Base-by-base conservation (phyloP, 2,888 invertebrate genomes). In the Hoplodrina ambigua region DNA sequence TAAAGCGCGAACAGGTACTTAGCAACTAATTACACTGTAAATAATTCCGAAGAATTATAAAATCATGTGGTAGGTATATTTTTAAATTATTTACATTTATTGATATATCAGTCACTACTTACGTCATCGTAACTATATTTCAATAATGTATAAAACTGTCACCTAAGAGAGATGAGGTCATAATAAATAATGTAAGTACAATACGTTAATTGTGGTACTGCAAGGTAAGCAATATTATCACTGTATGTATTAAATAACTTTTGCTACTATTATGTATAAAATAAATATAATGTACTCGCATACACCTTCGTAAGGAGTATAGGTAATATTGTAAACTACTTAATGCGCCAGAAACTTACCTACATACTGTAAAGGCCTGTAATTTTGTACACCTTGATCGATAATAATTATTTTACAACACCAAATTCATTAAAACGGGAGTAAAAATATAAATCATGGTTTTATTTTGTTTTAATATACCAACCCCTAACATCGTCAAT, bases 301-400 rank as follows among this genome's bases (percentile, higher is more conserved):
- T 90, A 89, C 86, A 88, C 87, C 85, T 88, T 88, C 87, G 80
- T 90, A 87, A 88, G 78, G 87, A 89, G 87, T 79, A 56, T 84
- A 85, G 59, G 69, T 84, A 82, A 82, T 87, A 86, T 89, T 89
- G 83, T 88, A 84, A 70, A 87, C 83, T 86, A 88, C 86, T 86
- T 87, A 89, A 91, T 85, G 88, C 88, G 92, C 89, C 93, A 91
- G 89, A 91, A 90, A 90, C 86, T 89, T 90, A 91, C 88, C 89
- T 93, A 91, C 86, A 88, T 91, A 91, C 87, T 93, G 89, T 94
- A 94, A 93, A 92, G 89, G 91, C 92, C 93, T 94, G 95, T 93
- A 94, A 94, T 95, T 95, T 95, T 95, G 92, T 95, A 95, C 95
- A 95, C 93, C 88, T 91, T 90, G 90, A 93, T 92, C 92, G 90